Conservation (phyloP, 2,113 vertebrate genomes). For the Nicator chloris region DNA sequence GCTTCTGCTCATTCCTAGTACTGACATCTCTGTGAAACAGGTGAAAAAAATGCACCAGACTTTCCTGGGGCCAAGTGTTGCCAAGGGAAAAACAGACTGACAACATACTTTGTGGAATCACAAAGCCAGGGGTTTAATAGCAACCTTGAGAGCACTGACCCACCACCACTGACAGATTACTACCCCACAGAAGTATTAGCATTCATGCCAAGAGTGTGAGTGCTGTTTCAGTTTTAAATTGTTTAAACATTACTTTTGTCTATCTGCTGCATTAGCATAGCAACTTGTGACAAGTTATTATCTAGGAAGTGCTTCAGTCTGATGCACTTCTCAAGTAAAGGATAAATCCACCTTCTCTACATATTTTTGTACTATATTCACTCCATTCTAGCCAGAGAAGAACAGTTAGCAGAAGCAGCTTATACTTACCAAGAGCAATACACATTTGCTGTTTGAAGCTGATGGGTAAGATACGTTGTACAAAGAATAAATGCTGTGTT, state of each 20-base stretch:
- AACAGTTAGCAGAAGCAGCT: background rate
- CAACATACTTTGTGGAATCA: background rate
- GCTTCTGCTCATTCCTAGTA: background rate
- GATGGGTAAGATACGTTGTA: conserved; percentile 95
- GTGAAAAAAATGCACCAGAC: background rate
- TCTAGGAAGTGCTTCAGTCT: background rate
- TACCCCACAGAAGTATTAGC: background rate
- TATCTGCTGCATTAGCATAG: background rate
- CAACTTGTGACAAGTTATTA: background rate
- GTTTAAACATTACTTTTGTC: background rate
- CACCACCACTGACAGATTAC: background rate
- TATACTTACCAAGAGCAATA: conserved; percentile 92
- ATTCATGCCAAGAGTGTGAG: background rate
- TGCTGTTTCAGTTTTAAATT: background rate
- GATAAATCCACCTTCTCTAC: background rate
- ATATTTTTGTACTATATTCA: background rate
- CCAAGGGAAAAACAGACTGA: background rate
- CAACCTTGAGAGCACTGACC: background rate
- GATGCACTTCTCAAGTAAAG: background rate
- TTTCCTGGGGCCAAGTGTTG: background rate
- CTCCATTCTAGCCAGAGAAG: background rate
- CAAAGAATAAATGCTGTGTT: conserved; percentile 94
- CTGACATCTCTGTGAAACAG: background rate
- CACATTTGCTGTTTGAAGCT: conserved; percentile 90
- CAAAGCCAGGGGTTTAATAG: background rate